These are phyloP conservation scores for Parazoanthus atlanticus DNA, from an alignment of 92 coral and sea anemone genomes.

Conservation along the genomic window DNA sequence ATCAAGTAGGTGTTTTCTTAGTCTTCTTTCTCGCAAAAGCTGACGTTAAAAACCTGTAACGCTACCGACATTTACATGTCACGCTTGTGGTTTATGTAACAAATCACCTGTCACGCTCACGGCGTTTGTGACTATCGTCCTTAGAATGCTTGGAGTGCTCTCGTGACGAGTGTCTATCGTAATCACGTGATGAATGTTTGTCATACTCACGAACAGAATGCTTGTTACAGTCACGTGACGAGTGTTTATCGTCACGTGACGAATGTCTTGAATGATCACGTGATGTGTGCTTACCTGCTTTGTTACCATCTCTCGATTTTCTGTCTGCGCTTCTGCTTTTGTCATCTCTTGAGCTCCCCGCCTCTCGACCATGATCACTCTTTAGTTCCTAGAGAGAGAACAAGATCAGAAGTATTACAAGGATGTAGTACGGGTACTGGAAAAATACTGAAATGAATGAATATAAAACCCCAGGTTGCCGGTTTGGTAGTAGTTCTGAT, in stretches of 20 bases:
- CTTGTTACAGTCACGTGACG: conserved; percentile 12
- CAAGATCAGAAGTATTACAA: neutral
- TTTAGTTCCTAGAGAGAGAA: neutral
- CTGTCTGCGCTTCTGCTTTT: neutral
- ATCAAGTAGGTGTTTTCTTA: neutral
- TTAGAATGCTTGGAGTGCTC: conserved; percentile 17
- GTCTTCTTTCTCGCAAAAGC: neutral
- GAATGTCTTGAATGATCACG: neutral
- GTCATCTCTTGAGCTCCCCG: neutral
- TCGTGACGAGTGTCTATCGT: conserved; percentile 30
- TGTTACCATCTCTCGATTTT: neutral
- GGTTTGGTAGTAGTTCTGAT: too few species aligned
- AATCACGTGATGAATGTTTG: conserved; percentile 29
- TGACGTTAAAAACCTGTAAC: neutral
- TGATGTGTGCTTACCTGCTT: neutral
- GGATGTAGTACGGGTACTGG: neutral
- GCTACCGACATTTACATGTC: neutral
- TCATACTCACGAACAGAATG: conserved; percentile 20
- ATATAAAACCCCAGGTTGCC: too few species aligned
- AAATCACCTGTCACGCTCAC: conserved; percentile 21
- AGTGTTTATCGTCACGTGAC: conserved; percentile 28
- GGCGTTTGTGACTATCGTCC: conserved; percentile 15
- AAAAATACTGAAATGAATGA: too few species aligned
- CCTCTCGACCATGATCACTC: neutral
- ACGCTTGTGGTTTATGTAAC: neutral